A percentile compares a stretch with the other conserved stretches of the same genome.
Evolutionary conservation across 2,888 invertebrate species (phyloP).

Genomic region (Sialis fuliginosa): DNA sequence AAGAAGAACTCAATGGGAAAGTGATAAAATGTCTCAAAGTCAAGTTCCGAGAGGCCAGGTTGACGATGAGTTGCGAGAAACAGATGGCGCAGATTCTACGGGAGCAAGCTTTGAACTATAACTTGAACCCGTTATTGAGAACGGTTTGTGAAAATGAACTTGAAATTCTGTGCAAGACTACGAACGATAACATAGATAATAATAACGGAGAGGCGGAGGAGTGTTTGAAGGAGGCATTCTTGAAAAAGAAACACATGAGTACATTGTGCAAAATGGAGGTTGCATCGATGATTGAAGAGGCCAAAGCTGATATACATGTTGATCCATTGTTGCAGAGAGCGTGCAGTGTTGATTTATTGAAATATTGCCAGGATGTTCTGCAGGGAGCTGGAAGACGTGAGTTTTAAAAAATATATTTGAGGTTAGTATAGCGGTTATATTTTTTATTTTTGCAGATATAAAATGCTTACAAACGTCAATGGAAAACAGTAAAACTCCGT

Average conservation of each 20-base stretch:
- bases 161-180: conserved; percentile 40
- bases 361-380: conserved; percentile 60
- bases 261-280: conserved; percentile 69
- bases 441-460: conserved; percentile 42
- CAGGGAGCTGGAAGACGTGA: conserved; percentile 85
- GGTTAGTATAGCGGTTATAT: background rate
- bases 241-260: conserved; percentile 53
- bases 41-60: conserved; percentile 55
- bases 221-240: conserved; percentile 73
- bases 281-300: conserved; percentile 73
- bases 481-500: conserved; percentile 45
- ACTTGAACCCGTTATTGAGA: conserved; percentile 73
- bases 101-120: conserved; percentile 80
- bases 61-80: conserved; percentile 60
- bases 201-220: conserved; percentile 57
- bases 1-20: conserved; percentile 67
- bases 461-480: conserved; percentile 56
- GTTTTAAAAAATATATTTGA: conserved; percentile 17
- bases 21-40: conserved; percentile 68
- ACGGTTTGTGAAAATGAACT: conserved; percentile 63
- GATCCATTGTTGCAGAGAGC: conserved; percentile 82
- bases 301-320: conserved; percentile 84
- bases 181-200: conserved; percentile 31
- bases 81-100: conserved; percentile 68
- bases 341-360: conserved; percentile 68